A percentile compares a stretch with the other conserved stretches of the same genome.
phyloP scores from a whole-genome alignment of 1,140 invertebrate genomes.

The Lepidostoma basale region DNA sequence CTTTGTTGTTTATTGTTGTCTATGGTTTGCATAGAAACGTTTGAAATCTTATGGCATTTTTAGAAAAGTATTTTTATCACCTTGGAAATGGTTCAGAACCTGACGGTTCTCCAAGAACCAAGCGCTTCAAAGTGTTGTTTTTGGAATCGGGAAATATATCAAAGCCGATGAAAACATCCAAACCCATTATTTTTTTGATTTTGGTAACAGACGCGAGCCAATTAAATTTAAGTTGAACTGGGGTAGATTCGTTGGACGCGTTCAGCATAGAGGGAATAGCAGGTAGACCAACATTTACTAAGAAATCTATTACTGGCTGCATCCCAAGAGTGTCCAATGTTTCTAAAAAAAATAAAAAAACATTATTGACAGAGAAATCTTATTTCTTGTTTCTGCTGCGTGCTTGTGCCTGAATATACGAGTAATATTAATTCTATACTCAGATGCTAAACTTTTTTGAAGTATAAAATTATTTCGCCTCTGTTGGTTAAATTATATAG shows the following conservation, averaged over 20 bases:
- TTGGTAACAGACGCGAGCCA: conserved; percentile 68
- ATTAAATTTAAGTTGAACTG: conserved; percentile 58
- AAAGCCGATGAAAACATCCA: conserved; percentile 72
- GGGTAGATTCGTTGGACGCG: conserved; percentile 51
- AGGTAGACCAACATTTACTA: conserved; percentile 65
- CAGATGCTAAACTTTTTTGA: too few relatives aligned
- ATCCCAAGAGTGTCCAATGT: conserved; percentile 65
- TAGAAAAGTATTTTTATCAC: conserved; percentile 53
- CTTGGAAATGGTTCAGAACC: conserved; percentile 68
- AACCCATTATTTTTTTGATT: conserved; percentile 66
- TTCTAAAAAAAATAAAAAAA: conserved; percentile 53
- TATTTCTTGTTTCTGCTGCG: too few relatives aligned
- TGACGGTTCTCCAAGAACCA: conserved; percentile 68
- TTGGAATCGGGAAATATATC: conserved; percentile 70
- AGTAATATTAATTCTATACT: too few relatives aligned
- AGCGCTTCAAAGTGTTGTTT: conserved; percentile 67
- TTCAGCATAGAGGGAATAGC: conserved; percentile 64
- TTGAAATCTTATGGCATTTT: too few relatives aligned
- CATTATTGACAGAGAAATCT: too few relatives aligned
- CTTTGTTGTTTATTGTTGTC: too few relatives aligned
- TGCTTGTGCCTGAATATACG: too few relatives aligned
- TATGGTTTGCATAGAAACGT: too few relatives aligned
- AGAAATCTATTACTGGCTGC: conserved; percentile 63
- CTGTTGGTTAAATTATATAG: too few relatives aligned
- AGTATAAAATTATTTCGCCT: too few relatives aligned